Conservation (phyloP, 2,797 vertebrate genomes). For the Muscicapa striata region DNA sequence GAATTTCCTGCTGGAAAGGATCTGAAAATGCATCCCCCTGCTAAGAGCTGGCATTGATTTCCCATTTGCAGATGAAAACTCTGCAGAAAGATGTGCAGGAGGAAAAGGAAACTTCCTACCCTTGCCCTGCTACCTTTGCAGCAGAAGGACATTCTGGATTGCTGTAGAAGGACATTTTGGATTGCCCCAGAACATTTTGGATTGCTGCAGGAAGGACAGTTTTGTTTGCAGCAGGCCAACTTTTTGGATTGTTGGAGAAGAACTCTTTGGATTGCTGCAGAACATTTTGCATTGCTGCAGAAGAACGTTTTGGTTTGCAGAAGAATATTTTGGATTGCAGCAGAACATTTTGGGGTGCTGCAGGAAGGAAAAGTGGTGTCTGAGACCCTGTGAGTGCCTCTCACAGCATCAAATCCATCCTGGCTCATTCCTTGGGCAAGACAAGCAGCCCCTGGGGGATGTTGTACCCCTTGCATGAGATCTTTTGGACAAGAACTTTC, state of each 20-base stretch:
- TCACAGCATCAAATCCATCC: neutral
- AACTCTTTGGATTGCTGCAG: neutral
- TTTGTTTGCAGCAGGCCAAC: too few relatives aligned
- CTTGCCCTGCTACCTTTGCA: neutral
- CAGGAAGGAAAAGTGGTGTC: neutral
- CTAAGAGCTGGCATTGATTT: neutral
- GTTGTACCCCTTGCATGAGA: neutral
- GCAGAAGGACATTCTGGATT: neutral
- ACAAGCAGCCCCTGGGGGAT: neutral
- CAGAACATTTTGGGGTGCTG: neutral
- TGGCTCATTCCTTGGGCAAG: neutral
- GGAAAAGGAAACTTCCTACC: neutral
- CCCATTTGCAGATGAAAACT: neutral
- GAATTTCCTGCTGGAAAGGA: neutral
- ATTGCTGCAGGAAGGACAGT: accelerated
- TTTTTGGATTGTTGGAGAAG: neutral
- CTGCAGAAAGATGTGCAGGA: neutral
- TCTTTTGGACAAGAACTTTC: neutral
- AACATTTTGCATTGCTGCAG: neutral
- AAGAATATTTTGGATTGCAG: neutral
- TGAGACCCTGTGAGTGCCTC: neutral
- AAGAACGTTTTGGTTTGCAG: neutral
- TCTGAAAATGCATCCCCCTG: neutral
- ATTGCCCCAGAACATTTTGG: neutral
- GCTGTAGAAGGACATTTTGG: neutral